Percentiles rank a stretch among this genome's conserved stretches.
These are phyloP conservation scores for Drosophila birchii DNA, from an alignment of 2,888 invertebrate genomes.

Conservation along the genomic window DNA sequence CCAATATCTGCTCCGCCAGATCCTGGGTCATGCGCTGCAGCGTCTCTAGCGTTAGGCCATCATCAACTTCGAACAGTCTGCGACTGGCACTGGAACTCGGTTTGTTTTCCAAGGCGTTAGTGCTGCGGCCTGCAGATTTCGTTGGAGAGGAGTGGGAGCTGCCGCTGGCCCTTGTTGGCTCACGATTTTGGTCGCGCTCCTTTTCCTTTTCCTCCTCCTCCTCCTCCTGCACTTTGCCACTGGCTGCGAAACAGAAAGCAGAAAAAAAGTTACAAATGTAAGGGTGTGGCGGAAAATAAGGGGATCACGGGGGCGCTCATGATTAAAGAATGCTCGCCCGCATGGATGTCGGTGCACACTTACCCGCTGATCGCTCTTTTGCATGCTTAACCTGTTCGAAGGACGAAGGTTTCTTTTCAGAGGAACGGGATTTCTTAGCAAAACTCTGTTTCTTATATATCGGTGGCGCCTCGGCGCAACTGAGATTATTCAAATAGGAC, in stretches of 20 bases:
- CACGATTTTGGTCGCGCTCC: neutral
- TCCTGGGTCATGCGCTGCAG: conserved; percentile 57
- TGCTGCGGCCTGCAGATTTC: neutral
- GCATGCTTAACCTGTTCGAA: conserved; percentile 47
- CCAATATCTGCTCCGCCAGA: conserved; percentile 59
- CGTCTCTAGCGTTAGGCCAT: conserved; percentile 56
- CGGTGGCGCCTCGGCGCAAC: conserved; percentile 63
- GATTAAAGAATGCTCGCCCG: conserved; percentile 17
- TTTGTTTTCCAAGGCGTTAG: conserved; percentile 1
- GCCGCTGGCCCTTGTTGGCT: neutral
- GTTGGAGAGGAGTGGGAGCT: conserved; percentile 15
- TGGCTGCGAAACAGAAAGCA: conserved; percentile 45
- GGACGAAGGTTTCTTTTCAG: conserved; percentile 41
- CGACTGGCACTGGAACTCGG: conserved; percentile 1
- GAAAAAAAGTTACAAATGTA: conserved; percentile 42
- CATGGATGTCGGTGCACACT: conserved; percentile 48
- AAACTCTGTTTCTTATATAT: conserved; percentile 37
- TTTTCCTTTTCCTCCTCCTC: conserved; percentile 16
- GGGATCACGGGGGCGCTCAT: conserved; percentile 13
- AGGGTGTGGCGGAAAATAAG: neutral
- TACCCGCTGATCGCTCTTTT: conserved; percentile 54
- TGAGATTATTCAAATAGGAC: conserved; percentile 59
- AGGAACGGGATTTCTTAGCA: conserved; percentile 43
- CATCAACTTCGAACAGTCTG: conserved; percentile 36
- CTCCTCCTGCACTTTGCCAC: conserved; percentile 19